Evolutionary conservation across 2,113 vertebrate species (phyloP), one percentile per base, ranked within the genome.

Genomic region (Ptilonorhynchus violaceus): DNA sequence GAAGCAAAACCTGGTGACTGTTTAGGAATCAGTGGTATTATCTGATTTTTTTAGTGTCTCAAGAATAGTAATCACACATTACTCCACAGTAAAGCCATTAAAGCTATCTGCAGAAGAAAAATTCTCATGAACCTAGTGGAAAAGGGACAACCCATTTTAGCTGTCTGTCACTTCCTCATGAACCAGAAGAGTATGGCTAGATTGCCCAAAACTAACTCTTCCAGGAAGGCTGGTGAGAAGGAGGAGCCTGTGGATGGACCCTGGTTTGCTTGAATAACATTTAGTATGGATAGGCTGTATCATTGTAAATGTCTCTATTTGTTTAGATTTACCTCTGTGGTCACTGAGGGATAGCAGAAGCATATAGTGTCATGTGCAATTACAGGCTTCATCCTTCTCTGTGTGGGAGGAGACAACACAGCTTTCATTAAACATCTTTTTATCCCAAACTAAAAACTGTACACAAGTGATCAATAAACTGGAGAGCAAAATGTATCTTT

Each of bases 11-110:
- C 78, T 96, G 58, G 35, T 69, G 91, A 80, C 60, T 91, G 37
- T 68, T 94, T 89, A 90, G 63, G 70, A 78, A 66, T 93, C 87
- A 93, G 89, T 31, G 88, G 82, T 44, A 72, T 64, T 53, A 88
- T 52, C 89, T 86, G 55, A 30, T 31, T 53, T 64, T 64, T 78
- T 72, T 21, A 44, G 18, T 55, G 28, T 94, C 44, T 95, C 79
- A 68, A 24, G 68, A 66, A 83, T 27, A 70, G 75, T 67, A 63
- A 92, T 75, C 46, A 30, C 39, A 74, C 14, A 62, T 77, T 81
- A 49, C 35, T 83, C 22, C 78, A 46, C 37, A 89, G 69, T 78
- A 95, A 88, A 87, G 58, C 27, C 92, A 76, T 90, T 91, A 90
- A 68, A 64, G 30, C 56, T 52, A 60, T 62, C 58, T 77, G 31